These are phyloP conservation scores for Amiota communis DNA, from an alignment of 2,888 invertebrate genomes.

Conservation along the genomic window DNA sequence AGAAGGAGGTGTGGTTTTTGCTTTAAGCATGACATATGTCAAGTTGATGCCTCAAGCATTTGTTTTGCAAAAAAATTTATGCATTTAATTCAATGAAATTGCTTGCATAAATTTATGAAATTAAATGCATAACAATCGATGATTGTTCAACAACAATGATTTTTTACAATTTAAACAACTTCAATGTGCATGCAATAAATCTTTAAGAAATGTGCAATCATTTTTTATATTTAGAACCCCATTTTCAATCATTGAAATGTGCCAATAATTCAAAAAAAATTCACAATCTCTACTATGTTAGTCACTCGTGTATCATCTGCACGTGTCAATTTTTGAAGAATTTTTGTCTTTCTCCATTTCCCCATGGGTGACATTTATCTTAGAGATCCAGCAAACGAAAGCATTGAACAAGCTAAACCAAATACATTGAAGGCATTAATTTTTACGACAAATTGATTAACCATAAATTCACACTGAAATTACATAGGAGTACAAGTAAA, in stretches of 20 bases:
- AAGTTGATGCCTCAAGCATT: conserved; percentile 51
- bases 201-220: no score
- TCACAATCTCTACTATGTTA: neutral
- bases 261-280: conserved; percentile 44
- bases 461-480: conserved; percentile 61
- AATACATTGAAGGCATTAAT: conserved; percentile 60
- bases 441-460: conserved; percentile 72
- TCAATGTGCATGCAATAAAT: no score
- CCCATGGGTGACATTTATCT: conserved; percentile 56
- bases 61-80: conserved; percentile 46
- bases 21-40: conserved; percentile 29
- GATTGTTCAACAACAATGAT: no score
- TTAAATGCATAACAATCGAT: neutral
- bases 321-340: conserved; percentile 53
- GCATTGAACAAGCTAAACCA: conserved; percentile 31
- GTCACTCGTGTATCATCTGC: conserved; percentile 25
- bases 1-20: neutral
- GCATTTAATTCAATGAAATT: conserved; percentile 47
- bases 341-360: conserved; percentile 31
- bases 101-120: conserved; percentile 64
- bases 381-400: neutral
- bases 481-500: neutral
- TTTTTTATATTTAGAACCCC: no score
- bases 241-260: conserved; percentile 36
- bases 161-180: no score